phyloP scores from a whole-genome alignment of 2,888 invertebrate genomes.

The Caenorhabditis drosophilae region DNA sequence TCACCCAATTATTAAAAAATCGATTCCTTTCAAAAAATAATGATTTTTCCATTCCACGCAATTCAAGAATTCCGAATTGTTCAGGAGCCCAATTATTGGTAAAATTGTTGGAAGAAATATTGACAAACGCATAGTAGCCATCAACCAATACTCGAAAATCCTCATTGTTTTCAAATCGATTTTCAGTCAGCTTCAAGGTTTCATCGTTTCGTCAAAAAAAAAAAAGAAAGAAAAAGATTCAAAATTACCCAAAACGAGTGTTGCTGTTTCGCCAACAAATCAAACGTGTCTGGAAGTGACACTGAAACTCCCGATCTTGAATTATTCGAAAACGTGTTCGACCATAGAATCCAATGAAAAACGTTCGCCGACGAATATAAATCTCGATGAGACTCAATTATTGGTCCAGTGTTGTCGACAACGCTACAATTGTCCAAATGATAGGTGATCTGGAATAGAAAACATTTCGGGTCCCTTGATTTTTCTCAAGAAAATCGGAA shows the following conservation, averaged over 20 bases:
- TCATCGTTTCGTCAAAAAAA: conserved; percentile 58
- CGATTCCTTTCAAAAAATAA: conserved; percentile 77
- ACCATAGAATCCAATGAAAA: conserved; percentile 82
- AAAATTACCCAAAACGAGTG: conserved; percentile 55
- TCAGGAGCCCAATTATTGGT: conserved; percentile 81
- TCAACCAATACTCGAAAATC: conserved; percentile 85
- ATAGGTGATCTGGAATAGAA: conserved; percentile 78
- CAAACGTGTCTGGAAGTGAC: conserved; percentile 77
- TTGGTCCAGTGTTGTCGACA: conserved; percentile 82
- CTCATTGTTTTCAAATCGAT: conserved; percentile 80
- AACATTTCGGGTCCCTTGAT: no score
- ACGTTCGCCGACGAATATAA: conserved; percentile 93
- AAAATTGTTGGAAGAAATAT: conserved; percentile 84
- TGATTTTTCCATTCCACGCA: conserved; percentile 91
- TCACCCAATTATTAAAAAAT: conserved; percentile 63
- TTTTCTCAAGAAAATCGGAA: not conserved
- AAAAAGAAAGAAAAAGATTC: conserved; percentile 48
- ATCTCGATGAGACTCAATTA: conserved; percentile 78
- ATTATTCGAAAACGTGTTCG: conserved; percentile 79
- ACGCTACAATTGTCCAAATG: conserved; percentile 86
- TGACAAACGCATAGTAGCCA: conserved; percentile 90
- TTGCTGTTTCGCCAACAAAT: conserved; percentile 54
- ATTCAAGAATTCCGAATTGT: conserved; percentile 75
- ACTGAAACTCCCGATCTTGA: conserved; percentile 85
- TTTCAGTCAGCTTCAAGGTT: conserved; percentile 66